Evolutionary conservation across 2,888 invertebrate species (phyloP).

Genomic region (Choreutis nemorana): DNA sequence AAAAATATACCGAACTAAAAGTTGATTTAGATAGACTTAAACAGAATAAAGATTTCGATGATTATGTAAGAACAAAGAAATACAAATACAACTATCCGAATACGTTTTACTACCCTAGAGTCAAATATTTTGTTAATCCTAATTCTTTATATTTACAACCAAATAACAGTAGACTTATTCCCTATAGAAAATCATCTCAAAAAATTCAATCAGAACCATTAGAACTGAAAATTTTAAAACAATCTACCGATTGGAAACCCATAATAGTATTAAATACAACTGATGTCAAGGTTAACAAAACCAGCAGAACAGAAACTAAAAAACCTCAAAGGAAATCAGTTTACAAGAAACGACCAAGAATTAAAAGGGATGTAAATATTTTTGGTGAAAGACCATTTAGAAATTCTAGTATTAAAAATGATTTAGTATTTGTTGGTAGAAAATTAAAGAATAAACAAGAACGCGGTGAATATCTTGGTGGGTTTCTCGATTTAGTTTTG

Average conservation of each 20-base stretch:
- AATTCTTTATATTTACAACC: conserved; percentile 26
- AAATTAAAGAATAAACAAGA: no score
- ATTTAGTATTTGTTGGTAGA: conserved; percentile 16
- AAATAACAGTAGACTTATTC: conserved; percentile 33
- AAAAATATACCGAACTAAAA: conserved; percentile 47
- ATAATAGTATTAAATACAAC: conserved; percentile 29
- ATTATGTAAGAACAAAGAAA: conserved; percentile 54
- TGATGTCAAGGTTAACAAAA: conserved; percentile 16
- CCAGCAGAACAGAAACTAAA: conserved; percentile 11
- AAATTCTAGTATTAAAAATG: conserved; percentile 5
- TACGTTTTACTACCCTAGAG: conserved; percentile 50
- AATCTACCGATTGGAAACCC: conserved; percentile 44
- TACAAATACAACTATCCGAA: conserved; percentile 53
- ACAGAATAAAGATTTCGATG: conserved; percentile 50
- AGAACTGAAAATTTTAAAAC: no score
- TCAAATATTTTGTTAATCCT: conserved; percentile 50
- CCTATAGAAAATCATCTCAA: conserved; percentile 23
- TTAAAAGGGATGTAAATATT: conserved; percentile 21
- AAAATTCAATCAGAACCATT: conserved; percentile 16
- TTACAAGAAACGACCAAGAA: conserved; percentile 23
- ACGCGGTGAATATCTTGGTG: conserved; percentile 20
- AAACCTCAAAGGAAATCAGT: conserved; percentile 18
- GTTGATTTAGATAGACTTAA: conserved; percentile 45
- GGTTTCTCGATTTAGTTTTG: conserved; percentile 24
- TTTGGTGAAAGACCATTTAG: conserved; percentile 5